Evolutionary conservation across 35 echinoderm and acorn worm species (phyloP).

Genomic region (Acanthaster planci): DNA sequence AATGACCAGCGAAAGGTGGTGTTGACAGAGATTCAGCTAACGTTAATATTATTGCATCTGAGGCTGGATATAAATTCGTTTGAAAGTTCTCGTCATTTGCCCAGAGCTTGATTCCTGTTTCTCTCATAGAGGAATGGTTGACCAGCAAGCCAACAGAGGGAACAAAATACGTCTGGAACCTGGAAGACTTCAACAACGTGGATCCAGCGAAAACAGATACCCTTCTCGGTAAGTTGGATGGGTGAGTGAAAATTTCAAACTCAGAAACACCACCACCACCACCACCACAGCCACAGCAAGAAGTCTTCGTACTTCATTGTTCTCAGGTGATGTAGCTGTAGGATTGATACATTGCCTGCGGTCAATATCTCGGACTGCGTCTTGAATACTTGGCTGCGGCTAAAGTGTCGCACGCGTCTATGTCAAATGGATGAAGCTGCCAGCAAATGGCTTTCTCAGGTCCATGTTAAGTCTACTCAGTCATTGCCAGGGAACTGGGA

Average conservation of each 20-base stretch:
- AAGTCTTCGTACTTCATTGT: too few species aligned
- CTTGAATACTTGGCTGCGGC: too few species aligned
- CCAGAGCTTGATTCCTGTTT: neutral
- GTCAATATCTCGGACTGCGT: too few species aligned
- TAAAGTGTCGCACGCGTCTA: too few species aligned
- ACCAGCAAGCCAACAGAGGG: neutral
- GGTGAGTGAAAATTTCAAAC: too few species aligned
- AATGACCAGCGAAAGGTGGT: neutral
- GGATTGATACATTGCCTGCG: too few species aligned
- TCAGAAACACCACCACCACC: too few species aligned
- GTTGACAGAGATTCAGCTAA: neutral
- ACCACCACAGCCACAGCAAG: too few species aligned
- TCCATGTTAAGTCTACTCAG: too few species aligned
- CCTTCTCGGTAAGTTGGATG: constrained; percentile 26
- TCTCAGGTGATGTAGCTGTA: too few species aligned
- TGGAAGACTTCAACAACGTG: constrained; percentile 15
- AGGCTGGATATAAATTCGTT: neutral
- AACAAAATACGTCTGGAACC: constrained; percentile 42
- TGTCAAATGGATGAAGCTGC: too few species aligned
- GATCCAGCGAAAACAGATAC: constrained; percentile 15
- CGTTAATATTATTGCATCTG: neutral
- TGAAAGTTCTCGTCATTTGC: neutral
- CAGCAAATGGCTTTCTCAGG: neutral
- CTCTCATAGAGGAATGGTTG: neutral
- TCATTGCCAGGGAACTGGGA: neutral